Percentiles rank a stretch among this genome's conserved stretches.
Evolutionary conservation across 2,797 vertebrate genomes (phyloP).

Genomic region (Xiphophorus birchmanni): DNA sequence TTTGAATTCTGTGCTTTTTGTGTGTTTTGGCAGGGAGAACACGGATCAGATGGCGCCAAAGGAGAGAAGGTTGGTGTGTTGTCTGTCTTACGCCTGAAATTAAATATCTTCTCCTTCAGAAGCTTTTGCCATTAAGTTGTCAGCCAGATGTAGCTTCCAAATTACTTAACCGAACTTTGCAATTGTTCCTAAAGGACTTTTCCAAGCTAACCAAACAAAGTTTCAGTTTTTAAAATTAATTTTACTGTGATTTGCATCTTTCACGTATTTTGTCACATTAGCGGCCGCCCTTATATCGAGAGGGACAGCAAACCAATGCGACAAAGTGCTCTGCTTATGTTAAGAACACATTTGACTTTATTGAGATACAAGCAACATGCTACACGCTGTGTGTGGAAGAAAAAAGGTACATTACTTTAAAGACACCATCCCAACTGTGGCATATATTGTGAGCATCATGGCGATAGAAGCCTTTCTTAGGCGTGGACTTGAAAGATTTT

Average conservation of each 20-base stretch:
- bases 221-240: not conserved
- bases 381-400: not conserved
- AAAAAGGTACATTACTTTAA: not conserved
- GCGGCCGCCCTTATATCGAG: not conserved
- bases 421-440: not conserved
- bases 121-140: not conserved
- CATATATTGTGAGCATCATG: not conserved
- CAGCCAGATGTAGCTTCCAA: not conserved
- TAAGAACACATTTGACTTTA: not conserved
- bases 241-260: not conserved
- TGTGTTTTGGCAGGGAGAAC: constrained; percentile 67
- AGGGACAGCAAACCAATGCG: not conserved
- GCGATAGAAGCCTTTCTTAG: no score
- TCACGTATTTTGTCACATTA: not conserved
- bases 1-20: constrained; percentile 32
- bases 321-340: not conserved
- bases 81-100: constrained; percentile 17
- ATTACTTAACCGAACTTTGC: constrained; percentile 1
- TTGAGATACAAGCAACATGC: not conserved
- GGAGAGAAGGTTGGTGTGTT: constrained; percentile 73
- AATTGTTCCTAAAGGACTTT: not conserved
- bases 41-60: constrained; percentile 66
- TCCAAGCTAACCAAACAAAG: not conserved
- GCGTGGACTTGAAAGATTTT: not conserved
- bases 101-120: constrained; percentile 18